Evolutionary conservation across 2,888 invertebrate species (phyloP).

Genomic region (Charanyca ferruginea): DNA sequence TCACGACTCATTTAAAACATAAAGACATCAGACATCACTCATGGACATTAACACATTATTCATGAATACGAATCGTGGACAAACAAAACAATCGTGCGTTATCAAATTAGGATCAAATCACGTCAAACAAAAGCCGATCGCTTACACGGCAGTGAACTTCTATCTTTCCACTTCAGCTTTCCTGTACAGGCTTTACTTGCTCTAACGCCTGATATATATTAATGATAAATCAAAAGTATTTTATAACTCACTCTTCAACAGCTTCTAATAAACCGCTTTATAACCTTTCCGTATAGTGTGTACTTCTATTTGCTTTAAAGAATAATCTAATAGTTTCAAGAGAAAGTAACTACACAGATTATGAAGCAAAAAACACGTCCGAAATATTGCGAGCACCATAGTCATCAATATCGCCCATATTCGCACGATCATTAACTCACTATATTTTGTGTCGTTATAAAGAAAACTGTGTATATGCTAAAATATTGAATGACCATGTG

Average conservation of each 20-base stretch:
- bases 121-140: constrained; percentile 62
- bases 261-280: constrained; percentile 70
- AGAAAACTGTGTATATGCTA: constrained; percentile 76
- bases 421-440: constrained; percentile 77
- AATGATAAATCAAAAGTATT: constrained; percentile 36
- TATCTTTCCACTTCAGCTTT: constrained; percentile 81
- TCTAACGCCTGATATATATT: constrained; percentile 68
- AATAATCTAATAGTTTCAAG: constrained; percentile 53
- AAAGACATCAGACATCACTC: constrained; percentile 70
- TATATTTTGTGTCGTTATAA: constrained; percentile 74
- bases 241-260: constrained; percentile 60
- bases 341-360: constrained; percentile 54
- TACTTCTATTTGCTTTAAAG: constrained; percentile 61
- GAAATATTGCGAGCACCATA: constrained; percentile 65
- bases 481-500: constrained; percentile 88
- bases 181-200: constrained; percentile 81
- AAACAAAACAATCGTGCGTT: constrained; percentile 57
- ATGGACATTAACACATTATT: constrained; percentile 73
- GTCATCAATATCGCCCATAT: constrained; percentile 75
- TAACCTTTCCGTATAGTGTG: constrained; percentile 57
- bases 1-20: constrained; percentile 67
- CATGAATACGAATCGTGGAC: constrained; percentile 58
- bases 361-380: constrained; percentile 52
- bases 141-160: constrained; percentile 82
- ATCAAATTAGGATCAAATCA: constrained; percentile 42